A percentile compares a stretch with the other conserved stretches of the same genome.
Conservation (phyloP, 2,113 vertebrate genomes). For the Grammomys dolichurus region DNA sequence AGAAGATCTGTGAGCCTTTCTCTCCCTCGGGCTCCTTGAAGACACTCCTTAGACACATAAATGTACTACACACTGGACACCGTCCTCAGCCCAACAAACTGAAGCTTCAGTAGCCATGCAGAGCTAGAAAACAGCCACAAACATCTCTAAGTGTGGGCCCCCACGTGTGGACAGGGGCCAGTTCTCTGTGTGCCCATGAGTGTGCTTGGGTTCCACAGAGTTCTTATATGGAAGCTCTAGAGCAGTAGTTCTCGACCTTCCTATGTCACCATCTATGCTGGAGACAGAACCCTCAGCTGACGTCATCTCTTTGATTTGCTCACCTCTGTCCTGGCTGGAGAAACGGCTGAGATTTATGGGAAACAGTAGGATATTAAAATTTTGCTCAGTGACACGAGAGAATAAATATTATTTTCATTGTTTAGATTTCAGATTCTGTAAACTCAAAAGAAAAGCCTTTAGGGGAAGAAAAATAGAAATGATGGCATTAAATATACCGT, state of each 20-base stretch:
- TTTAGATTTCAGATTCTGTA: not conserved
- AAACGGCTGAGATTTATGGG: not conserved
- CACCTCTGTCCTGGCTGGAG: not conserved
- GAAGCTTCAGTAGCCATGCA: not conserved
- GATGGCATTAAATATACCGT: not conserved
- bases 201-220: too few relatives aligned
- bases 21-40: not conserved
- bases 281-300: not conserved
- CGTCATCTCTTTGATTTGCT: not conserved
- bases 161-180: rapidly evolving
- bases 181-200: not conserved
- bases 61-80: not conserved
- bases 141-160: rapidly evolving
- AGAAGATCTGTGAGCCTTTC: rapidly evolving
- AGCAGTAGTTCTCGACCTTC: too few relatives aligned
- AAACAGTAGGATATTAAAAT: not conserved
- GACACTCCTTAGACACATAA: not conserved
- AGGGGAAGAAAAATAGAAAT: not conserved
- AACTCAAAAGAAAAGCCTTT: not conserved
- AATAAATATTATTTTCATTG: not conserved
- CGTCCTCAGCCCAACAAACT: not conserved
- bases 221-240: too few relatives aligned
- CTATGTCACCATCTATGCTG: not conserved
- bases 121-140: not conserved
- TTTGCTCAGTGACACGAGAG: not conserved